A percentile compares a stretch with the other conserved stretches of the same genome.
These are phyloP conservation scores for Paraplagusia blochii DNA, from an alignment of 2,113 vertebrate genomes.

Conservation along the genomic window DNA sequence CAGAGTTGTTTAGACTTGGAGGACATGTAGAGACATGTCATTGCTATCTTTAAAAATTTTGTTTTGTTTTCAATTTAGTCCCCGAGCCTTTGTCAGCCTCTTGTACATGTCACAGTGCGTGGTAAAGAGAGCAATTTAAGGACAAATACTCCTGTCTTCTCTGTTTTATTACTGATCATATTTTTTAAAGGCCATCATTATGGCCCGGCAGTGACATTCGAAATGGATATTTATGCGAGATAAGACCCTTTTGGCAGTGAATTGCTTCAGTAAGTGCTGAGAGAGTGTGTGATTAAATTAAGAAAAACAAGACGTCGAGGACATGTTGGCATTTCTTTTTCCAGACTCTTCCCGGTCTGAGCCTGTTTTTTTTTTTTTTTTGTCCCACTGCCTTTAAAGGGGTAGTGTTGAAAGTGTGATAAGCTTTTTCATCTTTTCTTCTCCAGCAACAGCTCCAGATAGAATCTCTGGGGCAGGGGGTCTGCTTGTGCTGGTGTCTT, in stretches of 20 bases:
- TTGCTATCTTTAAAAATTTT: no score
- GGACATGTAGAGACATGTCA: no score
- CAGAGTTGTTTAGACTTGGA: no score
- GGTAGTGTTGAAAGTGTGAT: slow-evolving; percentile 41
- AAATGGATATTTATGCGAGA: neutral
- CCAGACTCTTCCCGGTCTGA: neutral
- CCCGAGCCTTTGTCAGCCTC: no score
- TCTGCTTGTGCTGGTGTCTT: slow-evolving; percentile 23
- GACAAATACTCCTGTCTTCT: neutral
- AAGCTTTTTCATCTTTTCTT: slow-evolving; percentile 48
- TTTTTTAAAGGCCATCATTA: neutral
- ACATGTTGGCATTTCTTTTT: neutral
- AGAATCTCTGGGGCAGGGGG: slow-evolving; percentile 47
- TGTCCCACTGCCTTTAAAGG: slow-evolving; percentile 25
- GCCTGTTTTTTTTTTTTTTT: slow-evolving; percentile 17
- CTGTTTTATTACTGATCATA: neutral
- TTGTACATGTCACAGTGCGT: no score
- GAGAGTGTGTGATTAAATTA: neutral
- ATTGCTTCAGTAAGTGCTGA: neutral
- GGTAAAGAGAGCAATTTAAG: neutral
- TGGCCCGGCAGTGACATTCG: neutral
- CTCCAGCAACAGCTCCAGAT: slow-evolving; percentile 30
- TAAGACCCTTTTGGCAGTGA: neutral
- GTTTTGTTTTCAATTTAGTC: no score
- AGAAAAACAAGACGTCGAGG: neutral